phyloP scores from a whole-genome alignment of 2,113 vertebrate species.

The Cranoglanis bouderius region DNA sequence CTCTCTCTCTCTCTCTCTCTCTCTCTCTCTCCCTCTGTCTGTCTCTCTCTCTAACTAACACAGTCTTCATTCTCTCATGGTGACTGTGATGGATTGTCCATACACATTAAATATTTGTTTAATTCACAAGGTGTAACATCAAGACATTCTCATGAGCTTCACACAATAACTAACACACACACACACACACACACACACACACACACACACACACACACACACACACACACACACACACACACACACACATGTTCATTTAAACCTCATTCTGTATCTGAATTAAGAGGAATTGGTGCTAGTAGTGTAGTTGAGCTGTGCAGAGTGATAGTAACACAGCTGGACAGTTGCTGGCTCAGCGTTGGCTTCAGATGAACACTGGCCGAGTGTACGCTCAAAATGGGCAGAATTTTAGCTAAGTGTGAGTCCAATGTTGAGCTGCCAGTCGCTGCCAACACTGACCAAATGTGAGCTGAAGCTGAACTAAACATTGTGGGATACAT shows the following conservation, averaged over 20 bases:
- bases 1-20: not conserved
- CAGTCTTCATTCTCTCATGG: not conserved
- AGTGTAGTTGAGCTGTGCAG: not conserved
- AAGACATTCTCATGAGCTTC: not conserved
- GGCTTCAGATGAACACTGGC: not conserved
- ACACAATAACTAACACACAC: not conserved
- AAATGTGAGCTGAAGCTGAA: not conserved
- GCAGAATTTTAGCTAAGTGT: not conserved
- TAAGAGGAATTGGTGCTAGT: not conserved
- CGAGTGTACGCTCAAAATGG: not conserved
- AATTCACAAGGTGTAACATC: not conserved
- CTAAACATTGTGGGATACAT: not conserved
- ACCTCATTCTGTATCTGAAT: not conserved
- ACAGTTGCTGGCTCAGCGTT: not conserved
- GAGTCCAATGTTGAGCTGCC: not conserved
- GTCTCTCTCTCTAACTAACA: not conserved
- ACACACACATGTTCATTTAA: not conserved
- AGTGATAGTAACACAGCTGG: not conserved
- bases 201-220: constrained; percentile 20
- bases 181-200: constrained; percentile 2
- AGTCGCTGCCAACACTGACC: not conserved
- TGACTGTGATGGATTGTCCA: not conserved
- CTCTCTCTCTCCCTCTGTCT: not conserved
- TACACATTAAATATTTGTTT: not conserved
- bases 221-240: not conserved